phyloP scores from a whole-genome alignment of 2,113 vertebrate species.

The Semicossyphus pulcher region DNA sequence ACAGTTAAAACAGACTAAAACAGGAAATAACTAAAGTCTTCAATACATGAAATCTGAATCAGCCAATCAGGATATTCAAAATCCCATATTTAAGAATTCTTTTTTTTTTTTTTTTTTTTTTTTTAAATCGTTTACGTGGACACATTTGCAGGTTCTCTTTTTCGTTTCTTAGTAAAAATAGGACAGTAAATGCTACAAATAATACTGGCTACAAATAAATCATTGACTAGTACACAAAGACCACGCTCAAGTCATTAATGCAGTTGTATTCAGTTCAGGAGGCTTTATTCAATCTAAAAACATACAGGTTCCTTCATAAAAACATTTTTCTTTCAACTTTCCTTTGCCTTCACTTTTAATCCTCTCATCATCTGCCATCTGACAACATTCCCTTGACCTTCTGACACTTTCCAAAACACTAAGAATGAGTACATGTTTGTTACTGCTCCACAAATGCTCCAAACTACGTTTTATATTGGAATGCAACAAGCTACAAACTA shows the following conservation, averaged over 20 bases:
- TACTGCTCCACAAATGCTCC: constrained; percentile 27
- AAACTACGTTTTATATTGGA: constrained; percentile 22
- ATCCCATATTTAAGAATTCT: no score
- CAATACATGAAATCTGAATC: no score
- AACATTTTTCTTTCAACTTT: constrained; percentile 38
- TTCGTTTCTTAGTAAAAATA: no score
- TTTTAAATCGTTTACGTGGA: no score
- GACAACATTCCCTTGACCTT: constrained; percentile 70
- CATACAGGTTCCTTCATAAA: constrained; percentile 62
- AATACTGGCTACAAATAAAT: not conserved
- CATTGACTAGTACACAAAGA: constrained; percentile 7
- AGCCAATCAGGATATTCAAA: no score
- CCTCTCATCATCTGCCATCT: constrained; percentile 43
- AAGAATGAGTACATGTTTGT: constrained; percentile 8
- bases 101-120: no score
- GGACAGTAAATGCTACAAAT: no score
- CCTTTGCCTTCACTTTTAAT: constrained; percentile 7
- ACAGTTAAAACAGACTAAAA: no score
- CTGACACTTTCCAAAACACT: constrained; percentile 48
- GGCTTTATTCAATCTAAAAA: constrained; percentile 77
- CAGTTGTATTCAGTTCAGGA: constrained; percentile 51
- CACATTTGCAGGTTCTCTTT: no score
- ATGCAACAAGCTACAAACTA: constrained; percentile 50
- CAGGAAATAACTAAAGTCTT: no score
- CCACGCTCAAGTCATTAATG: constrained; percentile 8